Conservation (phyloP, 2,888 invertebrate genomes). For the Ecliptopera silaceata region DNA sequence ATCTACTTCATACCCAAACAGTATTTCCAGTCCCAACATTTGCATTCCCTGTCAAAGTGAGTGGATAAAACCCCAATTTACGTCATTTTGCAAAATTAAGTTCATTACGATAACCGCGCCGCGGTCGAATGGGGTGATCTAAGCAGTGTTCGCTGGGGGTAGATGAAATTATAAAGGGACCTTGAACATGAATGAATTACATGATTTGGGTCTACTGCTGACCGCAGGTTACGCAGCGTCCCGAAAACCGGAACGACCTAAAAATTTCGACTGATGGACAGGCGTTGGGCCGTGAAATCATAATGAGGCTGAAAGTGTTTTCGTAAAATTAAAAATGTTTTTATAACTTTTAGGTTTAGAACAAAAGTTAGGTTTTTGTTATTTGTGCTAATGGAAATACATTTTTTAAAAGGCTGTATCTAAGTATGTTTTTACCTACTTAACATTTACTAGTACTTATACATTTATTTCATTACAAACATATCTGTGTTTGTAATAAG, state of each 20-base stretch:
- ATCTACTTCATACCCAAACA: too few relatives aligned
- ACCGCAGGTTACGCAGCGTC: constrained; percentile 33
- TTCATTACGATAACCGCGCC: constrained; percentile 32
- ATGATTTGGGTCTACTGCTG: constrained; percentile 34
- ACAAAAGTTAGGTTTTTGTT: too few relatives aligned
- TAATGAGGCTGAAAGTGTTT: constrained; percentile 20
- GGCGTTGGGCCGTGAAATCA: constrained; percentile 32
- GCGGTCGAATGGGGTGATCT: constrained; percentile 24
- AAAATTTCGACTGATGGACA: constrained; percentile 31
- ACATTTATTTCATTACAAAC: too few relatives aligned
- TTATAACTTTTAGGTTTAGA: too few relatives aligned
- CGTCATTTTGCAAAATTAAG: constrained; percentile 32
- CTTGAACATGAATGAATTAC: constrained; percentile 32
- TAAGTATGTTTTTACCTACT: too few relatives aligned
- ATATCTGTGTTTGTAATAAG: too few relatives aligned
- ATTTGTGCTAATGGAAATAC: too few relatives aligned
- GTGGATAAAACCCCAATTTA: constrained; percentile 35
- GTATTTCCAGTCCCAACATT: constrained; percentile 32
- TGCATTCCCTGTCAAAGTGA: constrained; percentile 35
- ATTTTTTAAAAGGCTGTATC: too few relatives aligned
- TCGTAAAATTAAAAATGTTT: too few relatives aligned
- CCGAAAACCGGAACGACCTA: constrained; percentile 32
- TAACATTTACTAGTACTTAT: too few relatives aligned
- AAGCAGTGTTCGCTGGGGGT: constrained; percentile 23
- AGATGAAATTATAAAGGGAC: constrained; percentile 28